phyloP scores from a whole-genome alignment of 2,888 invertebrate species.

The Cheilosia urbana region DNA sequence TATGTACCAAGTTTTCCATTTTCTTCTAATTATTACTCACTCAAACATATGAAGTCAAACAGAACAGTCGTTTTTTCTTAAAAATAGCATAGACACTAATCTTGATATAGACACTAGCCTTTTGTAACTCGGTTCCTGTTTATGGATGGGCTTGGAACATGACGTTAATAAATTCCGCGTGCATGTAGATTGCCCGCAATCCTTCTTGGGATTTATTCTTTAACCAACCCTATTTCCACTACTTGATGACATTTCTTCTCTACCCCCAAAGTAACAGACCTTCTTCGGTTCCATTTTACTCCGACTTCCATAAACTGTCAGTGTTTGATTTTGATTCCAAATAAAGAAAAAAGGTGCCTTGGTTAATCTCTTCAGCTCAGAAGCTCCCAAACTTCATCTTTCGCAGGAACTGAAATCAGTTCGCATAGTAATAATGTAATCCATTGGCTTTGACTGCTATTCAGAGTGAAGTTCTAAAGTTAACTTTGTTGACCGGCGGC shows the following conservation, averaged over 20 bases:
- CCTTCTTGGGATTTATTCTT: neutral
- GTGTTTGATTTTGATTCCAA: conserved; percentile 8
- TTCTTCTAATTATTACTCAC: no score
- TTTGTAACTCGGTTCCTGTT: no score
- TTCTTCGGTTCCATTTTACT: neutral
- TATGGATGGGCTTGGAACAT: no score
- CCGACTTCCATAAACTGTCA: conserved; percentile 8
- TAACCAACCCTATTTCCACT: neutral
- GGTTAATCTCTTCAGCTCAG: conserved; percentile 31
- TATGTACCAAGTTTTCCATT: no score
- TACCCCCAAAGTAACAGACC: neutral
- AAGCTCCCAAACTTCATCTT: conserved; percentile 6
- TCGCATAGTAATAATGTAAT: neutral
- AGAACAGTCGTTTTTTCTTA: no score
- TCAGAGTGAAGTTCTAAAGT: neutral
- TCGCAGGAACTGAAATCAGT: neutral
- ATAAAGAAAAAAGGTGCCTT: neutral
- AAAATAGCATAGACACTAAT: no score
- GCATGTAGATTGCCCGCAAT: no score
- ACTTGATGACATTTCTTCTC: no score
- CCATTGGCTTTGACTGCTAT: conserved; percentile 10
- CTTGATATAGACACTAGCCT: no score
- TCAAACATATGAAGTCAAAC: no score
- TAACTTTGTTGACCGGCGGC: neutral
- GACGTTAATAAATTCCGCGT: no score